Conservation (phyloP, 2,888 invertebrate species). For the Abrostola tripartita region DNA sequence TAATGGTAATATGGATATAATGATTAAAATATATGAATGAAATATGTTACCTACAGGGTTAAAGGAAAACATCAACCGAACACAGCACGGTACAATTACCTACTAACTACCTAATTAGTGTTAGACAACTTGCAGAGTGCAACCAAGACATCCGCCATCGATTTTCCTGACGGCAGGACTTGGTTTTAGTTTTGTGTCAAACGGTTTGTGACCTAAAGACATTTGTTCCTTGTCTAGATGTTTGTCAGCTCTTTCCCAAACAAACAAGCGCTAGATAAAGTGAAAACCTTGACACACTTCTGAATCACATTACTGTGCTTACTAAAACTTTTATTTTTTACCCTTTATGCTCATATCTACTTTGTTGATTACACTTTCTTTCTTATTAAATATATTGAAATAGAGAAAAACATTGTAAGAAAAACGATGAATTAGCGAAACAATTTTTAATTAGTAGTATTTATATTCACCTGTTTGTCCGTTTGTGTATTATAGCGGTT, state of each 20-base stretch:
- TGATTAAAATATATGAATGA: too few species aligned
- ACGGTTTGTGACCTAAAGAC: conserved; percentile 12
- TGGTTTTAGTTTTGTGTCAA: neutral
- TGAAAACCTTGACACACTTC: conserved; percentile 41
- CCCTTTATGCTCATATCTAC: conserved; percentile 15
- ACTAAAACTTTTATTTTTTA: conserved; percentile 34
- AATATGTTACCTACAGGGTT: too few species aligned
- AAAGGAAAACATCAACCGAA: too few species aligned
- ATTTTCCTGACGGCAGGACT: neutral
- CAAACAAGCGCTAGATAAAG: conserved; percentile 31
- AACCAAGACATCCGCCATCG: neutral
- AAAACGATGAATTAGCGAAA: conserved; percentile 10
- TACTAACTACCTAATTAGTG: too few species aligned
- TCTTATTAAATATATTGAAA: conserved; percentile 16
- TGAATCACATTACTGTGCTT: conserved; percentile 28
- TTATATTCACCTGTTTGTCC: neutral
- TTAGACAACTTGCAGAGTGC: too few species aligned
- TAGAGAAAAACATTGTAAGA: conserved; percentile 17
- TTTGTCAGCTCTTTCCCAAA: conserved; percentile 28
- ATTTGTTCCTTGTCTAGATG: conserved; percentile 23
- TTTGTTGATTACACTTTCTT: conserved; percentile 10
- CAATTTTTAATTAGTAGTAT: too few species aligned
- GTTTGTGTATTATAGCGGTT: too few species aligned
- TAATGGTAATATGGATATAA: neutral
- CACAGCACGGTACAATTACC: too few species aligned